Base-by-base conservation (phyloP, 2,113 vertebrate species). In the Varanus salvator region DNA sequence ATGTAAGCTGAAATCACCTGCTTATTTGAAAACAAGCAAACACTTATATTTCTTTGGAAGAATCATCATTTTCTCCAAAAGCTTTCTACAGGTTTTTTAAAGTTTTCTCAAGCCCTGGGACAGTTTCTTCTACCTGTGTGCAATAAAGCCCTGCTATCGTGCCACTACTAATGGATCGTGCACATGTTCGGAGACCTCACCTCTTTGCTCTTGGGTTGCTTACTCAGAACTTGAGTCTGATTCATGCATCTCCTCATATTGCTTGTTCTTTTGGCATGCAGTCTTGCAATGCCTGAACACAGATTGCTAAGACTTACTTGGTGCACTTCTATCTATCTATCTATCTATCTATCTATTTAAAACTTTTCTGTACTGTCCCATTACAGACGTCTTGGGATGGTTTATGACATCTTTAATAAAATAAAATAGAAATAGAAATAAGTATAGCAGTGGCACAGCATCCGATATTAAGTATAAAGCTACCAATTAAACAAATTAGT, bases 21-120 rank as follows among this genome's bases (percentile, higher is more conserved):
- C 64, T 68, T 1, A 83, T 75, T 91, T 92, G 38, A 15, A 94
- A 95, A 94, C 94, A 89, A 29, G 27, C 91, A 77, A 52, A 0
- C 57, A 60, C 17, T 87, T 17, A 82, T 88, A 86, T 15, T 52
- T 1, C 54, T n/a, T 77, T 48, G 25, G 29, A 48, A 86, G 83
- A 84, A 23, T 52, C 66, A 71, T 85, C 11, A 31, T 69, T 12
- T 1, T 85, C 48, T 78, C 86, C 44, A 44, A 68, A 84, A 6
- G 9, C 19, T 75, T 64, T 80, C 52, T 4, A 2, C 25, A 34
- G 8, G 54, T 80, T 9, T 86, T 57, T 8, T 68, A 75, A 71
- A 72, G 57, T 34, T 64, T 77, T 31, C 57, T 21, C 15, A 87
- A 66, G 25, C 14, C 68, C 29, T 19, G 19, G 31, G 27, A 48